phyloP scores from a whole-genome alignment of 2,113 vertebrate genomes.

The Lepidothrix coronata region DNA sequence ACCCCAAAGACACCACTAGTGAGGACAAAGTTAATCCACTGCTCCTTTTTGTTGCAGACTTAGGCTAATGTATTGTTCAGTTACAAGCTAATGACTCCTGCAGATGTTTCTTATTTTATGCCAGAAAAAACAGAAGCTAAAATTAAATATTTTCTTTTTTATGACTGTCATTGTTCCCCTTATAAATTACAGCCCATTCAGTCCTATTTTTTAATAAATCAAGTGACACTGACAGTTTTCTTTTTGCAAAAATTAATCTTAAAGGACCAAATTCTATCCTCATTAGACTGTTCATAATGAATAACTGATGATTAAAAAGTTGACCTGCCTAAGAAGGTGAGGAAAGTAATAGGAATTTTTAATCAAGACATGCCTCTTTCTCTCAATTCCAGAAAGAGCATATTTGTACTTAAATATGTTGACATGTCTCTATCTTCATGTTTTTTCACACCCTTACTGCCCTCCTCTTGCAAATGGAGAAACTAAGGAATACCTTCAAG shows the following conservation, averaged over 20 bases:
- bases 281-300: constrained; percentile 42
- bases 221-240: constrained; percentile 61
- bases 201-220: constrained; percentile 61
- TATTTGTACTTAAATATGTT: not conserved
- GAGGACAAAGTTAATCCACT: constrained; percentile 20
- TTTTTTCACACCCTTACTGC: not conserved
- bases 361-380: constrained; percentile 3
- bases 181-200: constrained; percentile 58
- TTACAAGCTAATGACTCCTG: constrained; percentile 46
- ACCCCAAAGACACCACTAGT: not conserved
- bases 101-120: constrained; percentile 56
- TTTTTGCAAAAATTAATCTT: constrained; percentile 53
- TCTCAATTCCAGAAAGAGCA: not conserved
- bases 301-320: constrained; percentile 28
- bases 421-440: not conserved
- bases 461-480: not conserved
- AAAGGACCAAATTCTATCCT: constrained; percentile 51
- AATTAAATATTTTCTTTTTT: constrained; percentile 70
- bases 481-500: not conserved
- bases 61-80: constrained; percentile 26
- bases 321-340: not conserved
- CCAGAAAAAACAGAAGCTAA: constrained; percentile 58
- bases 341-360: not conserved
- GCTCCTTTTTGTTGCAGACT: not conserved
- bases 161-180: constrained; percentile 36